A percentile compares a stretch with the other conserved stretches of the same genome.
Evolutionary conservation across 2,797 vertebrate species (phyloP).

Genomic region (Chlorospingus flavigularis): DNA sequence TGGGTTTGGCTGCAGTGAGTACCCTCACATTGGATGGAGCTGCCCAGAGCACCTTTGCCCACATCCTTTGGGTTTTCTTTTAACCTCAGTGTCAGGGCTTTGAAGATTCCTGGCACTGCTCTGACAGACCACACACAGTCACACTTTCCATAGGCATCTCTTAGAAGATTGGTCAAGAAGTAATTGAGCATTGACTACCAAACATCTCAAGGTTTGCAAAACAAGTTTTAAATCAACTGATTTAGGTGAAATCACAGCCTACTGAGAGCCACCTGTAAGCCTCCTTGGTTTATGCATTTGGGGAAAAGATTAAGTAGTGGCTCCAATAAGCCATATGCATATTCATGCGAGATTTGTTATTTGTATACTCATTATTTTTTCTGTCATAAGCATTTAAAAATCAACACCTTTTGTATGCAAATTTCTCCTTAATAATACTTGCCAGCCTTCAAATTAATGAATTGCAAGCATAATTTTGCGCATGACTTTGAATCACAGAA

Average conservation of each 20-base stretch:
- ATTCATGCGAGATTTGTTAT: constrained; percentile 59
- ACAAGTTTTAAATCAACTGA: neutral
- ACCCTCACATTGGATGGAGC: accelerated
- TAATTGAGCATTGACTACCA: neutral
- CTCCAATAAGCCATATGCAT: constrained; percentile 53
- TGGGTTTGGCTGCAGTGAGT: neutral
- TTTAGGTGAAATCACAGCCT: neutral
- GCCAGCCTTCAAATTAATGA: constrained; percentile 63
- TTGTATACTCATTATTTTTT: constrained; percentile 56
- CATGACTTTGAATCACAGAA: constrained; percentile 60
- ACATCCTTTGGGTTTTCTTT: neutral
- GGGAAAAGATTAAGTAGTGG: constrained; percentile 43
- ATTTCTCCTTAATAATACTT: constrained; percentile 64
- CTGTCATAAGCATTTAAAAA: constrained; percentile 59
- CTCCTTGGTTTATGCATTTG: neutral
- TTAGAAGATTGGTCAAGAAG: neutral
- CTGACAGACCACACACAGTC: neutral
- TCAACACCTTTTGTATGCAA: constrained; percentile 66
- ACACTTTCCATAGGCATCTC: neutral
- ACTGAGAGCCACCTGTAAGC: constrained; percentile 18
- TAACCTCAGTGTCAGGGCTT: accelerated
- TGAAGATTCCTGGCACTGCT: neutral
- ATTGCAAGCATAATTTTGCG: constrained; percentile 54
- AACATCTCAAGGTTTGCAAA: neutral
- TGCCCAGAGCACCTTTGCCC: accelerated